Base-by-base conservation (phyloP, 2,797 vertebrate genomes). In the Pogonophryne albipinna region DNA sequence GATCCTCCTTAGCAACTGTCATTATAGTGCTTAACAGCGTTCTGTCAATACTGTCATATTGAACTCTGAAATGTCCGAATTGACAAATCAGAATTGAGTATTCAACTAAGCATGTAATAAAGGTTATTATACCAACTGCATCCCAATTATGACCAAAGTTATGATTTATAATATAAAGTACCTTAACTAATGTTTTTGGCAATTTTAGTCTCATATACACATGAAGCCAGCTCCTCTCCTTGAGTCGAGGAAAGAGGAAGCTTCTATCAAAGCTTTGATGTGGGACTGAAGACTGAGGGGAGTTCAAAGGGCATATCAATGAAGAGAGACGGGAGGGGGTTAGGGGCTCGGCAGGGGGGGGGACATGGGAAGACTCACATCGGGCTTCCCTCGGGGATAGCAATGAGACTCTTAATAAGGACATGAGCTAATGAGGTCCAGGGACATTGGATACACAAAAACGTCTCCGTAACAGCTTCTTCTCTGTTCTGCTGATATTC, bases 371-470 rank as follows among this genome's bases (percentile, higher is more conserved):
- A 75, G 82, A 68, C 68, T 80, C 64, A 73, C 66, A 58, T 60
- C 65, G 61, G 73, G 69, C 74, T 70, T 76, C 84, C 86, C 83
- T 56, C 62, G 84, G 91, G 84, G 82, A 88, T 51, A 74, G 80
- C 73, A 85, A 89, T 85, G 89, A 91, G 86, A 92, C 85, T 91
- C 78, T 78, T 92, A 92, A 91, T 87, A 92, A 93, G 91, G 90
- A 91, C 90, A 86, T 46, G 4, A 15, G 59, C 80, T 91, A 91
- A 91, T 87, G 88, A 93, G 84, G 85, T 86, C 74, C 85, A 82
- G 79, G 74, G 87, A 91, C 85, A 80, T 57, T 52, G 3, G 7
- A 83, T 56, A 66, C 58, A 73, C 73, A 84, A 74, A 71, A 82
- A 31, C 11, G 52, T 58, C 68, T 53, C 19, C 14, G 10, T 67